Base-by-base conservation (phyloP, 1,140 invertebrate species). In the Orussus abietinus region DNA sequence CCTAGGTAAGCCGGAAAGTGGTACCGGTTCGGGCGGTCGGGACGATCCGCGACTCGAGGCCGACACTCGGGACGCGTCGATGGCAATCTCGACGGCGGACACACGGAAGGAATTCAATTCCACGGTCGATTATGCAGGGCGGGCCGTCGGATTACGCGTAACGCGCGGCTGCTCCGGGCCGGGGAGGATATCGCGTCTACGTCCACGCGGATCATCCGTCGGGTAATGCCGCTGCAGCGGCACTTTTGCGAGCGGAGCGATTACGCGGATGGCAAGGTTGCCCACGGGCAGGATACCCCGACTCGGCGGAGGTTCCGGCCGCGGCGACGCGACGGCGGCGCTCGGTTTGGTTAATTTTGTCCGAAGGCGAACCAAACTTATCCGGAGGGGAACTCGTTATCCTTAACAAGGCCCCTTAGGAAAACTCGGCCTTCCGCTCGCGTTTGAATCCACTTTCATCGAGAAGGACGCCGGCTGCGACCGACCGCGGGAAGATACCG, bases 21-120 rank as follows among this genome's bases (percentile, higher is more conserved):
- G n/a, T n/a, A n/a, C n/a, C n/a, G n/a, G n/a, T n/a, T n/a, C n/a
- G n/a, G n/a, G n/a, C n/a, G n/a, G n/a, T n/a, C n/a, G n/a, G n/a
- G 45, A 39, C 30, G 45, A 42, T 33, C 39, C 32, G 37, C 5
- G 21, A 19, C 32, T 21, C 28, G 34, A 30, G 35, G 35, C n/a
- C 12, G 46, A 20, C 15, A 36, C 28, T 45, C 42, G 26, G 39
- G 34, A 19, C 19, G 33, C 33, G 29, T 36, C 21, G 21, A 36
- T 36, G 3, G 34, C 18, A 36, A 36, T 36, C n/a, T 41, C 34
- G 42, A 22, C 12, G 38, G 36, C 17, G n/a, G 31, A 48, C 37
- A 25, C 33, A 33, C 38, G 34, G 26, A 39, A 20, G 34, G 63
- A 61, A 64, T 64, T 64, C 59, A 62, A 64, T 64, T 62, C 45